These are phyloP conservation scores for Agrypnia vestita DNA, from an alignment of 1,140 invertebrate genomes.

Conservation along the genomic window DNA sequence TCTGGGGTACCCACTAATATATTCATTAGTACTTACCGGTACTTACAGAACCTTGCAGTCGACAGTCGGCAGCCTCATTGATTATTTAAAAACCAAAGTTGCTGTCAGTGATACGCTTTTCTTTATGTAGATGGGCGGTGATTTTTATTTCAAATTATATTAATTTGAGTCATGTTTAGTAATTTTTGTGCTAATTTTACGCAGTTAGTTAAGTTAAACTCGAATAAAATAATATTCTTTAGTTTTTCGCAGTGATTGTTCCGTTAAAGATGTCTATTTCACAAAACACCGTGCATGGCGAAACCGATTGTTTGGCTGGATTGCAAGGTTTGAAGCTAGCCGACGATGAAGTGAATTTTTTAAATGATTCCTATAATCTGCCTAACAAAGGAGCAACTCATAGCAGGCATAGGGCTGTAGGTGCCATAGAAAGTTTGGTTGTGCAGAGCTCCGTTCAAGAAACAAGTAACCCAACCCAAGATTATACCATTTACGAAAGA, in stretches of 20 bases:
- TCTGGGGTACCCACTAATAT: too few species aligned
- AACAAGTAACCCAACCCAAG: slow-evolving; percentile 66
- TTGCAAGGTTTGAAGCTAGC: slow-evolving; percentile 72
- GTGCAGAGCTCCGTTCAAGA: slow-evolving; percentile 63
- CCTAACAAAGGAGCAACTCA: slow-evolving; percentile 65
- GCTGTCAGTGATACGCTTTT: slow-evolving; percentile 45
- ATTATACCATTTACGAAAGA: slow-evolving; percentile 71
- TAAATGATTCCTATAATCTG: slow-evolving; percentile 69
- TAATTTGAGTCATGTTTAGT: slow-evolving; percentile 33
- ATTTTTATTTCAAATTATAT: slow-evolving; percentile 32
- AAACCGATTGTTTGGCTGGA: slow-evolving; percentile 63
- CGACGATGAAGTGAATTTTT: slow-evolving; percentile 70
- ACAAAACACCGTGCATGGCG: slow-evolving; percentile 42
- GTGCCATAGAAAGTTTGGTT: slow-evolving; percentile 71
- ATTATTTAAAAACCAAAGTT: slow-evolving; percentile 1
- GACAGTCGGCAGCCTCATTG: background rate
- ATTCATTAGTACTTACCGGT: too few species aligned
- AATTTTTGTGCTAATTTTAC: background rate
- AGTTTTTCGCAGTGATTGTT: slow-evolving; percentile 66
- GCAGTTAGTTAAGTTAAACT: slow-evolving; percentile 14
- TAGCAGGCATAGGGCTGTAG: slow-evolving; percentile 68
- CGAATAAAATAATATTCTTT: slow-evolving; percentile 27
- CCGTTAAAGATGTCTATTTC: slow-evolving; percentile 65
- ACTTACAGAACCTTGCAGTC: background rate
- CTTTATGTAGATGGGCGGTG: slow-evolving; percentile 43